A percentile compares a stretch with the other conserved stretches of the same genome.
Conservation (phyloP, 64 coral and sea anemone species). For the Montipora efflorescens region DNA sequence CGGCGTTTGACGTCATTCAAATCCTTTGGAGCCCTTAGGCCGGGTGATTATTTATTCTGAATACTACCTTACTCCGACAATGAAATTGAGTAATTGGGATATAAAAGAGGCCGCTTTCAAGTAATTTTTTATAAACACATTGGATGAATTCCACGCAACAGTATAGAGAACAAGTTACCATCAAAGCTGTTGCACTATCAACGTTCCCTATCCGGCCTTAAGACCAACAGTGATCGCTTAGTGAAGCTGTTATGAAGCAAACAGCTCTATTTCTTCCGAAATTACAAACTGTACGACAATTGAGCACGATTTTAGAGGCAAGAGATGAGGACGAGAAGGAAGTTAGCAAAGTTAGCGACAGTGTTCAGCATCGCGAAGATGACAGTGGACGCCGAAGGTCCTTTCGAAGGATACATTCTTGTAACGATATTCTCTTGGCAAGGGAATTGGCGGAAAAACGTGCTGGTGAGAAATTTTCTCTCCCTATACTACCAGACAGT, state of each 20-base stretch:
- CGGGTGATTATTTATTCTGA: conserved; percentile 11
- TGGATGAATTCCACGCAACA: background rate
- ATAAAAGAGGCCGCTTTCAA: background rate
- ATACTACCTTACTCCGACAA: background rate
- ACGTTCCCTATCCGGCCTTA: background rate
- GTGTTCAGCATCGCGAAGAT: background rate
- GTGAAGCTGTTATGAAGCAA: background rate
- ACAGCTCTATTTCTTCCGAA: conserved; percentile 15
- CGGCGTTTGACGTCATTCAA: background rate
- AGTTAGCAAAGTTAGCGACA: background rate
- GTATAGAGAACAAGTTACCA: background rate
- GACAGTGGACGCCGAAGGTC: background rate
- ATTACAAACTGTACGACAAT: conserved; percentile 18
- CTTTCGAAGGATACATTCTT: conserved; percentile 2
- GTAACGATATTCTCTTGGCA: background rate
- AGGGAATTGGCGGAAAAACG: background rate
- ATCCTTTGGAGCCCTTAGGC: background rate
- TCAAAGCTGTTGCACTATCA: too few relatives aligned
- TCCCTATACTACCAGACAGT: background rate
- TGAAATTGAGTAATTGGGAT: background rate
- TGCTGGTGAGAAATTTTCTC: background rate
- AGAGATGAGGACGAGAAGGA: conserved; percentile 24
- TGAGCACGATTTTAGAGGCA: conserved; percentile 36
- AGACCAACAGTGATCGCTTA: background rate
- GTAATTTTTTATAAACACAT: background rate